Evolutionary conservation across 2,888 invertebrate genomes (phyloP).

Genomic region (Drosophila peninsularis): DNA sequence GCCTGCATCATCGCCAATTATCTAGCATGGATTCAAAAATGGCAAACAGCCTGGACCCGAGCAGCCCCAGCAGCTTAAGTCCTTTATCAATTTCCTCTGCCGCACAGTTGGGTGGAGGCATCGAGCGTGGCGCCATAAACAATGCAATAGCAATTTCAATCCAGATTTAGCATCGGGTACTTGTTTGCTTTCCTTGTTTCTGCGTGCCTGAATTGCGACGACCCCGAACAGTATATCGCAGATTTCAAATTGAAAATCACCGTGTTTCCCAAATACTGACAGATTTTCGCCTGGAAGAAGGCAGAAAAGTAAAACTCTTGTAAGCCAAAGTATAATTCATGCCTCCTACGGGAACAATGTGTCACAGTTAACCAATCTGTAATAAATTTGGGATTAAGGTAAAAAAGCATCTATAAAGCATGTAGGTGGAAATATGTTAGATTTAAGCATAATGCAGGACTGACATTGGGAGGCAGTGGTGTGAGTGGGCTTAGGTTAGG

Average conservation of each 20-base stretch:
- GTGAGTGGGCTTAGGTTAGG: not conserved
- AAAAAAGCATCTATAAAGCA: constrained; percentile 2
- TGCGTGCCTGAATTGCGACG: not conserved
- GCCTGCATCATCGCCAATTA: constrained; percentile 35
- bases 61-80: constrained; percentile 19
- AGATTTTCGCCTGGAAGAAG: constrained; percentile 17
- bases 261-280: constrained; percentile 36
- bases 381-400: constrained; percentile 48
- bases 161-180: constrained; percentile 18
- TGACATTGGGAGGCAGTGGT: not conserved
- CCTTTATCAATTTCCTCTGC: constrained; percentile 36
- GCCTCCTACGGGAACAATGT: constrained; percentile 42
- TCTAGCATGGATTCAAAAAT: constrained; percentile 26
- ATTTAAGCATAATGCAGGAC: not conserved
- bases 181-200: constrained; percentile 1
- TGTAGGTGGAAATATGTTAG: not conserved
- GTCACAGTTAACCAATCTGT: constrained; percentile 52
- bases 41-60: constrained; percentile 2
- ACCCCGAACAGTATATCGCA: constrained; percentile 25
- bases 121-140: constrained; percentile 13
- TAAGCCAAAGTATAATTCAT: constrained; percentile 34
- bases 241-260: constrained; percentile 48
- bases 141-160: constrained; percentile 32
- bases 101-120: not conserved
- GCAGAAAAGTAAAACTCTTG: constrained; percentile 7